Evolutionary conservation across 2,888 invertebrate species (phyloP), one percentile per base, ranked within the genome.

Genomic region (Melolontha melolontha): DNA sequence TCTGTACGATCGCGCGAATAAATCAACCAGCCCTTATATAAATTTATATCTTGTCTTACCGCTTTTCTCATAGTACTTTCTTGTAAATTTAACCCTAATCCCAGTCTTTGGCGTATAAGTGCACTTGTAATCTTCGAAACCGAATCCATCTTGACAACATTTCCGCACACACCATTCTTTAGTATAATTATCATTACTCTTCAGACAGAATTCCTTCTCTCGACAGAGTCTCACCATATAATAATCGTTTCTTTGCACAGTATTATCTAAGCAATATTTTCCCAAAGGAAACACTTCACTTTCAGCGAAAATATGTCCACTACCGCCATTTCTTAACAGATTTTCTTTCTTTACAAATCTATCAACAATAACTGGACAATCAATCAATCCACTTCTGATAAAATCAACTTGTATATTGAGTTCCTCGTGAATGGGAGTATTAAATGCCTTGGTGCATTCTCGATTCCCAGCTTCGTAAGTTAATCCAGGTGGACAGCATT

Each of bases 401-500:
- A 47, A 29, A 59, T 42, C 59, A 11, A 40, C 14, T 1, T 47
- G 27, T 8, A 59, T 6, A 10, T 12, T 27, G 1, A 59, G 11
- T 29, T 59, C 59, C 1, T 59, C 59, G 14, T 59, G 42, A 11
- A 59, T 44, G n/a, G 44, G 44, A 12, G 4, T 29, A 1, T n/a
- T 12, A 5, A 29, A 14, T 22, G 59, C 27, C 22, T 27, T 40
- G 11, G 17, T 27, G 10, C 59, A 59, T 29, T 59, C 44, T 5
- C 44, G 42, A 44, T 59, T 59, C 0, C 5, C 59, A 11, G 17
- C 5, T 7, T 44, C 44, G 12, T 59, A 59, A 2, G 41, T 12
- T 29, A 41, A 59, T 10, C 59, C 59, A 14, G 59, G 59, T 12
- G 59, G 44, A 10, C 59, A 59, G 27, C 59, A 59, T 44, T 59